phyloP scores from a whole-genome alignment of 2,797 vertebrate species.

The Malacoraja senta region DNA sequence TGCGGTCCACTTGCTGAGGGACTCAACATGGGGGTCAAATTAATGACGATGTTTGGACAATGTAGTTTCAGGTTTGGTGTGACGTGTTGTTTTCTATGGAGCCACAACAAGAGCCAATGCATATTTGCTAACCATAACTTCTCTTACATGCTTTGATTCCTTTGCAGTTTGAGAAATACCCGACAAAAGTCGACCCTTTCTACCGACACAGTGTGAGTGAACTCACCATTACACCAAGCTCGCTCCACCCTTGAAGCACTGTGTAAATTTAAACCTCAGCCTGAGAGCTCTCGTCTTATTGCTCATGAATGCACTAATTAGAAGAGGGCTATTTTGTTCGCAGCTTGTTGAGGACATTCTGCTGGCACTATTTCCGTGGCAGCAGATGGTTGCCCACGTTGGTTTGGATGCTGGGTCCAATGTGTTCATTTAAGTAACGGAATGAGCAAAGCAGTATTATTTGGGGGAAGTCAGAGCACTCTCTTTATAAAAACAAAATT shows the following conservation, averaged over 20 bases:
- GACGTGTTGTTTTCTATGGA: neutral
- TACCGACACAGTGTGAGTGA: slow-evolving; percentile 97
- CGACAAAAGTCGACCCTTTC: slow-evolving; percentile 96
- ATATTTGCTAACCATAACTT: slow-evolving; percentile 12
- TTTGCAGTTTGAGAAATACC: slow-evolving; percentile 98
- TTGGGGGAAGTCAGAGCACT: neutral
- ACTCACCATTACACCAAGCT: slow-evolving; percentile 32
- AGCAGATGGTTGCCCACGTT: neutral
- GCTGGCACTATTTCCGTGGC: neutral
- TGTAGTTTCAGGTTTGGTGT: neutral
- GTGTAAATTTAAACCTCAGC: slow-evolving; percentile 50
- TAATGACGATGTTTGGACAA: neutral
- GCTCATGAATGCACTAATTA: neutral
- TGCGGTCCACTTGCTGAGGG: neutral
- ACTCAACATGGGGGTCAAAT: neutral
- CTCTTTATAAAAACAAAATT: too few relatives aligned
- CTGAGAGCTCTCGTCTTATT: slow-evolving; percentile 39
- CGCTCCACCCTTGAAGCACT: slow-evolving; percentile 41
- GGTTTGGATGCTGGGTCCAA: neutral
- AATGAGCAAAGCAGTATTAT: neutral
- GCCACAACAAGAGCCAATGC: neutral
- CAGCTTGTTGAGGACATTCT: neutral
- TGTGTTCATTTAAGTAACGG: neutral
- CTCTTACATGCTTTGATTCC: slow-evolving; percentile 66
- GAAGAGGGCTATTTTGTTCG: neutral